A percentile compares a stretch with the other conserved stretches of the same genome.
Conservation (phyloP, 2,888 invertebrate species). For the Phyllotreta striolata region DNA sequence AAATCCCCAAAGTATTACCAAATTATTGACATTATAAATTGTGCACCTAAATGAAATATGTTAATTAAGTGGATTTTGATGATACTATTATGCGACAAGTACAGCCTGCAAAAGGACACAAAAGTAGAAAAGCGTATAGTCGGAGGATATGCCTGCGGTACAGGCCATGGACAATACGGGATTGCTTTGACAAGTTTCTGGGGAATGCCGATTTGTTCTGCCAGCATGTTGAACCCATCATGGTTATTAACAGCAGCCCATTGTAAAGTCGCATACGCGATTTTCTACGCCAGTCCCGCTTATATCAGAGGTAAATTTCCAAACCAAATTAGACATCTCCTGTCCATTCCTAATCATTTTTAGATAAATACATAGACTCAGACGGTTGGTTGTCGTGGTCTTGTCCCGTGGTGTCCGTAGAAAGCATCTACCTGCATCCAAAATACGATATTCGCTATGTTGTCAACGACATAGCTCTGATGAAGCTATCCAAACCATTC, state of each 20-base stretch:
- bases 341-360: neutral
- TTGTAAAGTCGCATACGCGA: neutral
- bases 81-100: neutral
- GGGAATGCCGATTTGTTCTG: slow-evolving; percentile 12
- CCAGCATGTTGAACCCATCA: neutral
- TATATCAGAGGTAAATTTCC: slow-evolving; percentile 9
- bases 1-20: no score
- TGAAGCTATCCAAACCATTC: neutral
- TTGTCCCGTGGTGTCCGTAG: neutral
- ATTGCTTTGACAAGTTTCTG: slow-evolving; percentile 2
- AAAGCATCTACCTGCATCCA: neutral
- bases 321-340: neutral
- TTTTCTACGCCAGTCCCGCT: slow-evolving; percentile 3
- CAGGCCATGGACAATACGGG: neutral
- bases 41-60: neutral
- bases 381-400: slow-evolving; percentile 10
- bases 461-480: slow-evolving; percentile 8
- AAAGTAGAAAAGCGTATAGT: slow-evolving; percentile 1
- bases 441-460: neutral
- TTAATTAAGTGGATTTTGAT: neutral
- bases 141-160: neutral
- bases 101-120: neutral
- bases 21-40: no score
- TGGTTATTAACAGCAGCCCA: slow-evolving; percentile 11
- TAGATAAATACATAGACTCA: slow-evolving; percentile 8